Evolutionary conservation across 2,888 invertebrate genomes (phyloP).

Genomic region (Lumbricus terrestris): DNA sequence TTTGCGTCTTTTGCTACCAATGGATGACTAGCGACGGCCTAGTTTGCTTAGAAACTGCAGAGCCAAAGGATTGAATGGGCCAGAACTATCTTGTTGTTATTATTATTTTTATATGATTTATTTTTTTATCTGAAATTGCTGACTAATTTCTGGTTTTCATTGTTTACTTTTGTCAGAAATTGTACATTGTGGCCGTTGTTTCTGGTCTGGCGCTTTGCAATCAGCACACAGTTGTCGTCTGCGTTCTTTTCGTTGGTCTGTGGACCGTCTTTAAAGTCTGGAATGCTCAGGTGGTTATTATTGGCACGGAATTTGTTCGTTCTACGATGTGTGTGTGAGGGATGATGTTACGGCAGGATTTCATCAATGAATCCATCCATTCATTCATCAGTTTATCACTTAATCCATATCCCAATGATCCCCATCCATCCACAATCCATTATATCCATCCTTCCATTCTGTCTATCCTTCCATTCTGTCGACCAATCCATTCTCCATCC

Average conservation of each 20-base stretch:
- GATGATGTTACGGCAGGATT: background rate
- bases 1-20: too few relatives aligned
- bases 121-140: background rate
- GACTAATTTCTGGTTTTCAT: background rate
- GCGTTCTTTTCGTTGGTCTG: slow-evolving; percentile 44
- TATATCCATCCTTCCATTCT: too few relatives aligned
- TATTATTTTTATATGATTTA: background rate
- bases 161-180: slow-evolving; percentile 41
- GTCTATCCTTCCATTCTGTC: too few relatives aligned
- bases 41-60: too few relatives aligned
- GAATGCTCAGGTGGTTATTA: slow-evolving; percentile 29
- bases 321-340: background rate
- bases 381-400: too few relatives aligned
- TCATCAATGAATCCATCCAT: background rate
- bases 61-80: too few relatives aligned
- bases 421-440: too few relatives aligned
- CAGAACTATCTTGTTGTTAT: too few relatives aligned
- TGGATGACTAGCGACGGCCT: too few relatives aligned
- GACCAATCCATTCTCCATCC: too few relatives aligned
- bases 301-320: too few relatives aligned
- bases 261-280: slow-evolving; percentile 46
- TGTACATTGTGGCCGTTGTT: slow-evolving; percentile 46
- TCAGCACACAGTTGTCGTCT: slow-evolving; percentile 55
- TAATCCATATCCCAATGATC: too few relatives aligned
- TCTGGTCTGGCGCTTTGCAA: slow-evolving; percentile 53